Evolutionary conservation across 1,140 invertebrate genomes (phyloP).

Genomic region (Aphaenogaster floridana): DNA sequence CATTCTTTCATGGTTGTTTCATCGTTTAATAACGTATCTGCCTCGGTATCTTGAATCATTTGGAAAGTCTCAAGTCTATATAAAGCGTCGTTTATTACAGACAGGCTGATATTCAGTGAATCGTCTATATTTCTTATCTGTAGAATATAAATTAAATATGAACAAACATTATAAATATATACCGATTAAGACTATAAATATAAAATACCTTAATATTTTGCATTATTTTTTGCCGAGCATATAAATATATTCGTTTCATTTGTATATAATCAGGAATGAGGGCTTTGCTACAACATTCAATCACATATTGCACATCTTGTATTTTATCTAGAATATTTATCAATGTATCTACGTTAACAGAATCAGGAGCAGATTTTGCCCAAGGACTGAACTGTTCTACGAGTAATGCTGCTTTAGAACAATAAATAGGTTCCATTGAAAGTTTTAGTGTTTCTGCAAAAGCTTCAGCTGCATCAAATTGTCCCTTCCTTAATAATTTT

Average conservation of each 20-base stretch:
- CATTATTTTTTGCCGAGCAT: slow-evolving; percentile 78
- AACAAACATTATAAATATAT: not conserved
- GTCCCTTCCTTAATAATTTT: slow-evolving; percentile 80
- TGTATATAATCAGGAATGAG: slow-evolving; percentile 77
- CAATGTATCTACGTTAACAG: slow-evolving; percentile 70
- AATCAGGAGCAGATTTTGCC: slow-evolving; percentile 63
- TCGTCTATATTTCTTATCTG: slow-evolving; percentile 47
- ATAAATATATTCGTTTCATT: slow-evolving; percentile 78
- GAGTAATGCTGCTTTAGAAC: slow-evolving; percentile 79
- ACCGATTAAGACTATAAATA: slow-evolving; percentile 34
- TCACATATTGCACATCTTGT: slow-evolving; percentile 80
- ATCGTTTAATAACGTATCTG: slow-evolving; percentile 10
- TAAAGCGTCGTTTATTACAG: slow-evolving; percentile 74
- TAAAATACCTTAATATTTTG: slow-evolving; percentile 70
- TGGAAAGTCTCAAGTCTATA: slow-evolving; percentile 82
- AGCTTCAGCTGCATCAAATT: slow-evolving; percentile 83
- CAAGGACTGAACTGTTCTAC: slow-evolving; percentile 80
- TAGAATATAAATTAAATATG: slow-evolving; percentile 13
- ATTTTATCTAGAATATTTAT: slow-evolving; percentile 79
- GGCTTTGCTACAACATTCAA: slow-evolving; percentile 83
- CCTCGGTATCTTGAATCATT: slow-evolving; percentile 70
- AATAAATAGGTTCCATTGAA: slow-evolving; percentile 81
- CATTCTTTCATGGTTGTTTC: slow-evolving; percentile 77
- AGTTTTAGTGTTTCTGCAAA: slow-evolving; percentile 84
- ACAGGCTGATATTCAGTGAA: slow-evolving; percentile 61